Percentiles rank a stretch among this genome's conserved stretches.
phyloP scores from a whole-genome alignment of 2,888 invertebrate species.

The Melanophora roralis region DNA sequence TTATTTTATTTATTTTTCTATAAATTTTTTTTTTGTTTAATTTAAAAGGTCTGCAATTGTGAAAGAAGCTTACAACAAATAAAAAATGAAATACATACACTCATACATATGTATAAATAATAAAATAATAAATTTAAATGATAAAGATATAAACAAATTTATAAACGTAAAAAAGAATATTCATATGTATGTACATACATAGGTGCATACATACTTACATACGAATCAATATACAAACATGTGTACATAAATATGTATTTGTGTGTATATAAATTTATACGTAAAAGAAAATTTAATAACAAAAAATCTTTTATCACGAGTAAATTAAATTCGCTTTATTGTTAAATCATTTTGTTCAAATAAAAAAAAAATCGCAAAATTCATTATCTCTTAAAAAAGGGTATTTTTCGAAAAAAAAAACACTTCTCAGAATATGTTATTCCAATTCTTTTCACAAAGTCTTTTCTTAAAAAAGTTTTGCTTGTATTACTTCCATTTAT shows the following conservation, averaged over 20 bases:
- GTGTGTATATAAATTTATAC: too few species aligned
- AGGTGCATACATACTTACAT: neutral
- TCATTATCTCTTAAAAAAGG: slow-evolving; percentile 30
- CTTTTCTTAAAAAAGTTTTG: neutral
- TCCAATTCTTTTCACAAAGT: neutral
- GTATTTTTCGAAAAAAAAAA: neutral
- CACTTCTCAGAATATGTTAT: neutral
- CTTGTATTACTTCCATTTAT: too few species aligned
- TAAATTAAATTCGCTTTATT: slow-evolving; percentile 5
- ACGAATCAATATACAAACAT: neutral
- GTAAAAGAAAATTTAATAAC: neutral
- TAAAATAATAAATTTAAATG: slow-evolving; percentile 32
- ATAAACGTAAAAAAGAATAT: slow-evolving; percentile 25
- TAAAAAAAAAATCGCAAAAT: neutral
- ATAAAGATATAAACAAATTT: slow-evolving; percentile 55
- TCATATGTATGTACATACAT: slow-evolving; percentile 8
- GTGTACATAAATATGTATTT: too few species aligned
- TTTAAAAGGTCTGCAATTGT: slow-evolving; percentile 48
- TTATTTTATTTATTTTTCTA: neutral
- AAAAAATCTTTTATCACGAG: neutral
- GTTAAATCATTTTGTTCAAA: slow-evolving; percentile 2
- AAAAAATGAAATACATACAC: neutral
- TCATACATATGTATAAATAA: neutral
- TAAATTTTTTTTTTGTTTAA: slow-evolving; percentile 17
- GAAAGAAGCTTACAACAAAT: slow-evolving; percentile 3